Evolutionary conservation across 1,140 invertebrate genomes (phyloP), one percentile per base, ranked within the genome.

Genomic region (Halictus rubicundus): DNA sequence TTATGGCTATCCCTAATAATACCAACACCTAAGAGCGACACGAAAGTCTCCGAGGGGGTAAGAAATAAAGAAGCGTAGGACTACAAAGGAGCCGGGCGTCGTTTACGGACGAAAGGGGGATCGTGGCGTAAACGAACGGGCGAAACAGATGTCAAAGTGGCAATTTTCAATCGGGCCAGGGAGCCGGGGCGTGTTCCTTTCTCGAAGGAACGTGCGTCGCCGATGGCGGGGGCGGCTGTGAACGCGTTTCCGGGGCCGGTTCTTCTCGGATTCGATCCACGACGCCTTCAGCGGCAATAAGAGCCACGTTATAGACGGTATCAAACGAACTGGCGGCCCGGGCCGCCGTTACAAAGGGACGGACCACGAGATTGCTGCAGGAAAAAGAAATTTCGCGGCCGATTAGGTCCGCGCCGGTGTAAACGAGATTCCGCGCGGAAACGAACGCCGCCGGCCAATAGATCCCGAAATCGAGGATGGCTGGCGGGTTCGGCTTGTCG

Each of bases 321-420:
- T 81, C 60, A 71, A 77, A 76, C 74, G 61, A 81, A 77, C 68
- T n/a, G 27, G 25, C 10, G 60, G 65, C 52, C 46, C 73, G 52
- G 19, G 72, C 21, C 63, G 59, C 23, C 19, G 61, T 72, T 72
- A 65, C 77, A 73, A 79, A 79, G 25, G 52, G 32, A n/a, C 7
- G 37, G 39, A 3, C 23, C 14, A 39, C 49, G 73, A 59, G 63
- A 89, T 89, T 87, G 83, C 83, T 59, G n/a, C 85, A 76, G 82
- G 68, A 77, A 82, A 88, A 88, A 89, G 87, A 88, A 89, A 88
- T 89, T 89, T 89, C 85, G 80, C 81, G 83, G 83, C 78, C 83
- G 87, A 89, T 88, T 89, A 89, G 86, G 85, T 87, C 82, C 83
- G 32, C 32, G 77, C 74, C 84, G 83, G 85, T 85, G 88, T 84